Evolutionary conservation across 2,888 invertebrate species (phyloP).

Genomic region (Dynastes grantii): DNA sequence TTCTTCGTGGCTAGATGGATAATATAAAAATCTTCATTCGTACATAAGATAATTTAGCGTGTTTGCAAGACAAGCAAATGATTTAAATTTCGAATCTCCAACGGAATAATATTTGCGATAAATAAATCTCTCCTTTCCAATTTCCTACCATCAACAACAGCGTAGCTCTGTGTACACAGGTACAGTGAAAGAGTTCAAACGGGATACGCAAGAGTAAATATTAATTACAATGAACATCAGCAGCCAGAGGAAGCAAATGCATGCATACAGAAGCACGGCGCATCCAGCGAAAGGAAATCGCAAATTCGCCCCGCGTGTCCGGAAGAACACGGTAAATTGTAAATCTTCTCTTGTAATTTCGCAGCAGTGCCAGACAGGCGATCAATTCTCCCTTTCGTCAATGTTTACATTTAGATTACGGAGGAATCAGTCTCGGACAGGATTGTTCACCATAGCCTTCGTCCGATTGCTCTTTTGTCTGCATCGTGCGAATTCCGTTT

Average conservation of each 20-base stretch:
- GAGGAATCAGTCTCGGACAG: conserved; percentile 36
- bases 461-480: conserved; percentile 40
- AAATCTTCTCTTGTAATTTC: conserved; percentile 36
- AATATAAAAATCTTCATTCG: no score
- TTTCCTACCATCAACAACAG: neutral
- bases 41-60: no score
- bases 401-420: conserved; percentile 43
- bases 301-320: neutral
- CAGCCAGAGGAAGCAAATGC: neutral
- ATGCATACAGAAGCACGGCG: neutral
- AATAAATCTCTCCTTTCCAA: conserved; percentile 2
- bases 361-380: conserved; percentile 28
- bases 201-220: conserved; percentile 1
- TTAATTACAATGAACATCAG: conserved; percentile 5
- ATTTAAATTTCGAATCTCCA: neutral
- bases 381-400: conserved; percentile 31
- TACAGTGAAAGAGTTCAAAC: neutral
- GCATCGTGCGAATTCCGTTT: conserved; percentile 13
- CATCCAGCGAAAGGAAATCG: conserved; percentile 2
- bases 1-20: no score
- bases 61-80: neutral
- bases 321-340: conserved; percentile 28
- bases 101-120: neutral
- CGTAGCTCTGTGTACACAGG: neutral
- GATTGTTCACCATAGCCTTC: neutral